phyloP scores from a whole-genome alignment of 2,113 vertebrate species.

The Tauraco erythrolophus region DNA sequence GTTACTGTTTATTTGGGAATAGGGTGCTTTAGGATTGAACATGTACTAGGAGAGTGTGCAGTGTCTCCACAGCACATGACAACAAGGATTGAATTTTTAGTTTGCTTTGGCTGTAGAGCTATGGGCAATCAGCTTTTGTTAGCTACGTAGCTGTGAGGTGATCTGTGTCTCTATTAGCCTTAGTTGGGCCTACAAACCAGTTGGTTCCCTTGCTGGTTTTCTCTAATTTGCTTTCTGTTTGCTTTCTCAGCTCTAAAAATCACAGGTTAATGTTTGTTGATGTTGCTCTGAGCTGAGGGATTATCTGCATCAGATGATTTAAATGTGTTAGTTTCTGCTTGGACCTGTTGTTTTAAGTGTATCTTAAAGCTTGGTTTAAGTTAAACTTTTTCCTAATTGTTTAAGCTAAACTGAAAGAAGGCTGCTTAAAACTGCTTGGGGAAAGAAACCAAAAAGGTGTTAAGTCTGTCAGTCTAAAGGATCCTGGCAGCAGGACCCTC shows the following conservation, averaged over 20 bases:
- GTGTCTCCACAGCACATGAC: not conserved
- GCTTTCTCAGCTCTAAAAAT: not conserved
- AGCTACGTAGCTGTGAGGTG: not conserved
- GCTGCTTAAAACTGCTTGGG: not conserved
- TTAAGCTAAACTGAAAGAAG: not conserved
- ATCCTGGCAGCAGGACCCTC: not conserved
- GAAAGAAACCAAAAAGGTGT: too few relatives aligned
- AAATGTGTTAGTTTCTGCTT: not conserved
- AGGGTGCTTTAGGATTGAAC: not conserved
- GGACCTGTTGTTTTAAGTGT: not conserved
- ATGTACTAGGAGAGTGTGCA: rapidly evolving
- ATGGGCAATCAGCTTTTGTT: not conserved
- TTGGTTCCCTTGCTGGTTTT: not conserved
- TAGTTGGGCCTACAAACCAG: not conserved
- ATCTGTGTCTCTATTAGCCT: not conserved
- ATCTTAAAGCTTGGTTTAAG: not conserved
- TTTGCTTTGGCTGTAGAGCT: not conserved
- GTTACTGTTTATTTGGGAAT: not conserved
- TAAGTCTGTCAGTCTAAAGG: not conserved
- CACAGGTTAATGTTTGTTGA: not conserved
- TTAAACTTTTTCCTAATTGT: not conserved
- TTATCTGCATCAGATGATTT: not conserved
- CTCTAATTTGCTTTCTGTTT: not conserved
- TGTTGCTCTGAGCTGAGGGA: not conserved
- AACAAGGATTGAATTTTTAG: not conserved